These are phyloP conservation scores for Catocala sponsa DNA, from an alignment of 2,888 invertebrate species.

Conservation along the genomic window DNA sequence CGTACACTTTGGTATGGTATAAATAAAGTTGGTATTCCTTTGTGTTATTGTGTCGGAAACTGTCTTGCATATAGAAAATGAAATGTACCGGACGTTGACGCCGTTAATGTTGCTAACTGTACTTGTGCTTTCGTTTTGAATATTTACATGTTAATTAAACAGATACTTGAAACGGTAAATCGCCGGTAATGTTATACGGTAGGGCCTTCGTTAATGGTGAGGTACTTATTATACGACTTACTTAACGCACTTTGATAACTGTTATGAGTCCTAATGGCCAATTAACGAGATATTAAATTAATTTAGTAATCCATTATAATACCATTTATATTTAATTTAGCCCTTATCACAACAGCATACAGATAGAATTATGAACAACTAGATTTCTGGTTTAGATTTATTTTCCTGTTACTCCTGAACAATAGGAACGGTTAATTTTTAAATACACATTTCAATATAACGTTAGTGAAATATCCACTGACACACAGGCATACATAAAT, in stretches of 20 bases:
- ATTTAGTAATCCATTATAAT: no score
- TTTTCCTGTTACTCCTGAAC: no score
- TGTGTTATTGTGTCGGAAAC: conserved; percentile 30
- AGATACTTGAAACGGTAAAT: conserved; percentile 33
- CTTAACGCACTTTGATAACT: background rate
- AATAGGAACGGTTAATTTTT: no score
- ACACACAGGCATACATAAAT: no score
- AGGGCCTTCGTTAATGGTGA: conserved; percentile 21
- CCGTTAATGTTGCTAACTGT: conserved; percentile 55
- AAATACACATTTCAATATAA: no score
- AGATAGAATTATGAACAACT: no score
- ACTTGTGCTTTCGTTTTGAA: conserved; percentile 50
- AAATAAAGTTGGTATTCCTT: conserved; percentile 14
- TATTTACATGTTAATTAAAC: conserved; percentile 53
- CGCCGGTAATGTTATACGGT: conserved; percentile 27
- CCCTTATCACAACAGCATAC: no score
- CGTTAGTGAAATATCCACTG: no score
- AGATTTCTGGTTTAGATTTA: no score
- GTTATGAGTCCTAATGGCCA: background rate
- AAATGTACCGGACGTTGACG: conserved; percentile 48
- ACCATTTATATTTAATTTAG: no score
- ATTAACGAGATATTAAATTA: no score
- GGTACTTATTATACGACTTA: conserved; percentile 2
- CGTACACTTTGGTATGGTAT: conserved; percentile 1
- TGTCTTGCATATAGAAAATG: conserved; percentile 43